Evolutionary conservation across 2,797 vertebrate species (phyloP), one percentile per base, ranked within the genome.

Genomic region (Florisuga fusca): DNA sequence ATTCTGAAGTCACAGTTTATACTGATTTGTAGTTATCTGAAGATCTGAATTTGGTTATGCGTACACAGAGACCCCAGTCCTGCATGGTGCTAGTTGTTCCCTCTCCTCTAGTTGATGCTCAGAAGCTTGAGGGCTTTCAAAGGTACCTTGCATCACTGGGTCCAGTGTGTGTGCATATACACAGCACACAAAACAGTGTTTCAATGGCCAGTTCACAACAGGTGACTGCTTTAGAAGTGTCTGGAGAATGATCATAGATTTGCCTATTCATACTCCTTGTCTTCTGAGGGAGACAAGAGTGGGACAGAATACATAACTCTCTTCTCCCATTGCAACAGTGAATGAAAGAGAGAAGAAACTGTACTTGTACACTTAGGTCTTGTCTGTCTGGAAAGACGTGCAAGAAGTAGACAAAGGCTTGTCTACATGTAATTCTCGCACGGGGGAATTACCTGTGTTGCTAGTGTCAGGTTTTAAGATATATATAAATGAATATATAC

Each of bases 1-100:
- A 94, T 97, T 99, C 99, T 20, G 99, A 99, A 97, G 95, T 98
- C 90, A 99, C 97, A 3, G 98, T 98, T 94, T 97, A 98, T 97
- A 99, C 98, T 98, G 97, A 98, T 95, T 85, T 95, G 68, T 96
- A 96, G 81, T 41, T 89, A 21, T 77, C 59, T 59, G 51, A 80
- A 92, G 53, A 51, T 85, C 66, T 93, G 67, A 25, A 81, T 43
- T 59, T 78, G 71, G 12, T 79, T 81, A 18, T 36, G 69, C 58
- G 53, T 67, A 67, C 58, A 82, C 62, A 69, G 74, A 84, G 80
- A 63, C 17, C 83, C 38, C 59, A 76, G 78, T 84, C 77, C 46
- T 75, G 85, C 50, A 27, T 41, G 33, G 38, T 71, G 48, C 51
- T 54, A 33, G 23, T 57, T 79, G 33, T 71, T 83, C 36, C 69